Base-by-base conservation (phyloP, 1,140 invertebrate genomes). In the Pectinophora gossypiella region DNA sequence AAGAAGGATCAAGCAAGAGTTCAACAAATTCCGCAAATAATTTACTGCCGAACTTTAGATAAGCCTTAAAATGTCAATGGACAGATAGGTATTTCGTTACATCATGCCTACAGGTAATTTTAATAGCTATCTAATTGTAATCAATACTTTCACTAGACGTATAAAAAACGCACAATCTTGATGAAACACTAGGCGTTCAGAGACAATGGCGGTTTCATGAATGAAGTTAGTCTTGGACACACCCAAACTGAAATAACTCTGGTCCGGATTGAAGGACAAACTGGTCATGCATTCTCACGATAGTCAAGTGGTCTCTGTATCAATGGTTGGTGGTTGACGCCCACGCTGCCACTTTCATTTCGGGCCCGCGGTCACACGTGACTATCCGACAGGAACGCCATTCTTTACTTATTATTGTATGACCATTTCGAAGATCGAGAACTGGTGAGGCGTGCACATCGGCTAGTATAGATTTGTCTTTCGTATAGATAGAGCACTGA, bases 331-430 rank as follows among this genome's bases (percentile, higher is more conserved):
- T 49, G 53, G 49, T 42, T 46, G 16, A 51, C 76, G 72, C 80
- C 80, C 67, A 84, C 80, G 73, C 73, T 72, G 19, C 68, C 71
- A 84, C 80, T 81, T 77, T 72, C 72, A 63, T 76, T 67, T 80
- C 67, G 69, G 58, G 58, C 71, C 73, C 60, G 35, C 67, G 46
- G 50, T 48, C 62, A 64, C 68, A 73, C 68, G 70, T 77, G 76
- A 79, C 68, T 71, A 56, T 6, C 55, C 51, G 58, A 62, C 61
- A 70, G 57, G 65, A 69, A 71, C 64, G 61, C 48, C 61, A 72
- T 72, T 69, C 65, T 72, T 69, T 64, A 66, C 56, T 64, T 68
- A 72, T 64, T 67, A 65, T 70, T 69, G 58, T 66, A 55, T 54
- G 55, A 62, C 15, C 44, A 57, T 57, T 59, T 32, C 51, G 48